Evolutionary conservation across 2,113 vertebrate species (phyloP), one percentile per base, ranked within the genome.

Genomic region (Onychostruthus taczanowskii): DNA sequence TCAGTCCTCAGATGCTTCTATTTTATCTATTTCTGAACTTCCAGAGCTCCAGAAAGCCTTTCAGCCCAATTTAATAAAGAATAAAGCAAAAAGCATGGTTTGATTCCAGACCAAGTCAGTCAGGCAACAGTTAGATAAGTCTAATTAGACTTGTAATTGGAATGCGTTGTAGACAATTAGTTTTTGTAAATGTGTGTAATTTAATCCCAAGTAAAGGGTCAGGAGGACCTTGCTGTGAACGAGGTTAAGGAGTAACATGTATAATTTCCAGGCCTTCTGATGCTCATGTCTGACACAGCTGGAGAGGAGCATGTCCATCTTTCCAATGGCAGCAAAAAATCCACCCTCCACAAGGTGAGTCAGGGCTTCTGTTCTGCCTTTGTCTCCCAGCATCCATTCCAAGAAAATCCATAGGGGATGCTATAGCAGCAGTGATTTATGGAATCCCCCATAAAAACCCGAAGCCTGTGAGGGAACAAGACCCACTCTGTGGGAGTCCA

Each of bases 71-170:
- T 90, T 66, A 41, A 43, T 83, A 3, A 4, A 56, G 66, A 72
- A 74, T 83, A 33, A 58, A 77, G 68, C 35, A 47, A 77, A 85
- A 50, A 59, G 18, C 35, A 2, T 12, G 30, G 47, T 78, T 89
- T 89, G 87, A 62, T 87, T 89, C 82, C 55, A 61, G 44, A 44
- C 80, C 2, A 11, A 73, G 55, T 70, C 12, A 0, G 52, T 53
- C 74, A 56, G 87, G 87, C 80, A 84, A 9, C 47, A 18, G 50
- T 86, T 50, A 46, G 84, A 64, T 66, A 87, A 92, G 68, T 43
- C 8, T 93, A 90, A 95, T 95, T 84, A 94, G 93, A 52, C 39
- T 77, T 91, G 91, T 94, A 94, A 93, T 92, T 80, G 80, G 83
- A 74, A 58, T 69, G 59, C 4, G 6, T 89, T 64, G 56, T 35